These are phyloP conservation scores for Antheraea yamamai DNA, from an alignment of 2,888 invertebrate species.

Conservation along the genomic window DNA sequence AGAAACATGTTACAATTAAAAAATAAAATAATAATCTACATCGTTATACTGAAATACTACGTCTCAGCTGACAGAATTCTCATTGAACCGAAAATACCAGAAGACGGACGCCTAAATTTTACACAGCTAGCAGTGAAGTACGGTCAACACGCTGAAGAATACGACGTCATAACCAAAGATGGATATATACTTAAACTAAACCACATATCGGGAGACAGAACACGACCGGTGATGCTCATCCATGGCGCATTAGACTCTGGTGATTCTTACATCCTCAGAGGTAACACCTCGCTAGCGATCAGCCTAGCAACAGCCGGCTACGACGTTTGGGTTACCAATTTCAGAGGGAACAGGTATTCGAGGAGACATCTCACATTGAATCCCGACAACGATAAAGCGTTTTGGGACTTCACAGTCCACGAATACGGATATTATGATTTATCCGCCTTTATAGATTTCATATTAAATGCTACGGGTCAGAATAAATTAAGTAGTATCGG, in stretches of 20 bases:
- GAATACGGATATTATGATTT: slow-evolving; percentile 20
- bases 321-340: slow-evolving; percentile 21
- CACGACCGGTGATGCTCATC: slow-evolving; percentile 8
- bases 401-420: slow-evolving; percentile 22
- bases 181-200: slow-evolving; percentile 16
- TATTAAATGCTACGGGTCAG: slow-evolving; percentile 14
- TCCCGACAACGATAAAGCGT: slow-evolving; percentile 12
- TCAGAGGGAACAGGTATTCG: slow-evolving; percentile 20
- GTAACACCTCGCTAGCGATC: slow-evolving; percentile 17
- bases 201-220: slow-evolving; percentile 12
- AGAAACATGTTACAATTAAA: not conserved
- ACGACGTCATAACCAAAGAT: slow-evolving; percentile 13
- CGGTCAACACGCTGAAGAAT: slow-evolving; percentile 10
- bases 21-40: not conserved
- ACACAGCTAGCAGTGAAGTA: slow-evolving; percentile 20
- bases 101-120: slow-evolving; percentile 17
- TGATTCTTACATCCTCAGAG: slow-evolving; percentile 28
- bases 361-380: slow-evolving; percentile 16
- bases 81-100: not conserved
- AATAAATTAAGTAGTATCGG: slow-evolving; percentile 16
- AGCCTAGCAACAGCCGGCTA: slow-evolving; percentile 13
- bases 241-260: slow-evolving; percentile 11
- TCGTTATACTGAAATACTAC: not conserved
- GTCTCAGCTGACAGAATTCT: not conserved
- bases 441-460: slow-evolving; percentile 20